These are phyloP conservation scores for Gymnothorax reevesii DNA, from an alignment of 2,797 vertebrate genomes.

Conservation along the genomic window DNA sequence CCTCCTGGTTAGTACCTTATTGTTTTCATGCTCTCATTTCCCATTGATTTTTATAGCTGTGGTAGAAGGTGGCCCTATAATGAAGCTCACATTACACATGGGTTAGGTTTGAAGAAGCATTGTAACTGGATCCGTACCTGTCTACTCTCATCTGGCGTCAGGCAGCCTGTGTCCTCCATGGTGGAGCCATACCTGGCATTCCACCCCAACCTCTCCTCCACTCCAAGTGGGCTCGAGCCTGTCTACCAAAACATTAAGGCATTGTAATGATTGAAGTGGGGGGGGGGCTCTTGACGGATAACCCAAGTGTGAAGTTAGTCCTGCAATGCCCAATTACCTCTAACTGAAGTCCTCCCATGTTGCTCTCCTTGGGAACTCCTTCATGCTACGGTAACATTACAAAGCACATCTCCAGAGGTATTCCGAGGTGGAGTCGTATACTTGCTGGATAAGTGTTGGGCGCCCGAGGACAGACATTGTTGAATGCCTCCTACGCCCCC, in stretches of 20 bases:
- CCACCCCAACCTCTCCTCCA: constrained; percentile 76
- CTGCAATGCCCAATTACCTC: constrained; percentile 75
- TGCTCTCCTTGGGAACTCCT: constrained; percentile 57
- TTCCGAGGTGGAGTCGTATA: constrained; percentile 52
- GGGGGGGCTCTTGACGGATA: constrained; percentile 70
- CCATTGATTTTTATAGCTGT: constrained; percentile 70
- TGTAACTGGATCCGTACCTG: constrained; percentile 87
- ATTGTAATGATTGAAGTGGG: constrained; percentile 69
- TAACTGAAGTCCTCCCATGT: constrained; percentile 55
- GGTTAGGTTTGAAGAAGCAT: constrained; percentile 86
- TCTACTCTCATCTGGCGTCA: constrained; percentile 85
- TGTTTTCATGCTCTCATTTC: constrained; percentile 64
- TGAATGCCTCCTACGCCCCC: constrained; percentile 9
- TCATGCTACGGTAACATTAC: constrained; percentile 53
- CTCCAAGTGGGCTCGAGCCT: constrained; percentile 77
- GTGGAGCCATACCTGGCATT: constrained; percentile 86
- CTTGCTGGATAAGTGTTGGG: constrained; percentile 42
- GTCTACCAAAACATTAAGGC: constrained; percentile 78
- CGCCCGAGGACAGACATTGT: constrained; percentile 29
- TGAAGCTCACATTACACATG: constrained; percentile 83
- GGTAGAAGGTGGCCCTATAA: constrained; percentile 74
- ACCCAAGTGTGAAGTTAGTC: constrained; percentile 77
- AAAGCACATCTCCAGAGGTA: constrained; percentile 57
- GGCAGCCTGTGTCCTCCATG: constrained; percentile 75
- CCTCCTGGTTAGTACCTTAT: constrained; percentile 47